These are phyloP conservation scores for Philotrypesis tridentata DNA, from an alignment of 1,140 invertebrate species.

Conservation along the genomic window DNA sequence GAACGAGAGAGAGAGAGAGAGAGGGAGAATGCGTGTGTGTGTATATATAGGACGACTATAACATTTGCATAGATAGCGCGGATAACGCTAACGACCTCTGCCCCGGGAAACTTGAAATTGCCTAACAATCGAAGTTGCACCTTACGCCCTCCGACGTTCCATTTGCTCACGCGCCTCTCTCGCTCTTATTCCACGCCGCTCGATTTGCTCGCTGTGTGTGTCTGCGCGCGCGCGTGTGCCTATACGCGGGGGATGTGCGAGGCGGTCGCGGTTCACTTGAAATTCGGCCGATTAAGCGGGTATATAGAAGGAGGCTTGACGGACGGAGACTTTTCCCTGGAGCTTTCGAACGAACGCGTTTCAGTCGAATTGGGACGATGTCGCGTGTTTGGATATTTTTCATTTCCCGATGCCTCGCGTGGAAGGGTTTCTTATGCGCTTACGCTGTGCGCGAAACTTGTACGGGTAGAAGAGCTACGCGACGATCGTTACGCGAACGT, in stretches of 20 bases:
- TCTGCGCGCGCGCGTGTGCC: neutral
- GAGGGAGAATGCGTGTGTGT: too few relatives aligned
- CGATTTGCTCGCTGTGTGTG: neutral
- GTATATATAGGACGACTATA: neutral
- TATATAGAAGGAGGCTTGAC: too few relatives aligned
- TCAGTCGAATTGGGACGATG: too few relatives aligned
- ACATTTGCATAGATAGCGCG: conserved; percentile 39
- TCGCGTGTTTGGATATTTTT: too few relatives aligned
- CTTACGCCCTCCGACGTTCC: neutral
- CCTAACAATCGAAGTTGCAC: conserved; percentile 44
- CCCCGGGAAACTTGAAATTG: conserved; percentile 38
- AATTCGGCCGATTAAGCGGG: conserved; percentile 11
- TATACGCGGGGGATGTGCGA: neutral
- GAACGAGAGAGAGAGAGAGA: neutral
- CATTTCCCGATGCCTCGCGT: too few relatives aligned
- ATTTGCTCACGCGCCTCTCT: too few relatives aligned
- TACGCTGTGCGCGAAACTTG: too few relatives aligned
- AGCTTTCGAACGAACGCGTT: too few relatives aligned
- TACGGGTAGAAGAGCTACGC: too few relatives aligned
- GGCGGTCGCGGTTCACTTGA: neutral
- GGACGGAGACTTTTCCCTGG: too few relatives aligned
- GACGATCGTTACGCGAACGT: too few relatives aligned
- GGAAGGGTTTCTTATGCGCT: too few relatives aligned
- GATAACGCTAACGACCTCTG: conserved; percentile 37
- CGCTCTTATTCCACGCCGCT: neutral